phyloP scores from a whole-genome alignment of 2,888 invertebrate genomes.

The Caenorhabditis sulstoni region DNA sequence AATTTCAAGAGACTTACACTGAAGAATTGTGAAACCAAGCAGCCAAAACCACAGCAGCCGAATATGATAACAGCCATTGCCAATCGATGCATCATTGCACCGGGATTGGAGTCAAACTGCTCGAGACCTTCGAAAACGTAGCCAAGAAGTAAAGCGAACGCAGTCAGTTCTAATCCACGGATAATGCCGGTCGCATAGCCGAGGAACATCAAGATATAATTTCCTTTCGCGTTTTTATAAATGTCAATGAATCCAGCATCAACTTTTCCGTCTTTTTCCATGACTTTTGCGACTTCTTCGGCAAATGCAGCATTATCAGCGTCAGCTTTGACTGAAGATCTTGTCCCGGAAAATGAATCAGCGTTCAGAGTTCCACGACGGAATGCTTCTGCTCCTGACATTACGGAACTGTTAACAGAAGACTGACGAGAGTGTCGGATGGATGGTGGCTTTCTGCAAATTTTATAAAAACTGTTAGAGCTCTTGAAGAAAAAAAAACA shows the following conservation, averaged over 20 bases:
- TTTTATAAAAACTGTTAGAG: not conserved
- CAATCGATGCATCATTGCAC: conserved; percentile 48
- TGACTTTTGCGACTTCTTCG: conserved; percentile 47
- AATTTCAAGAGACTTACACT: conserved; percentile 39
- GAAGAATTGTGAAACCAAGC: conserved; percentile 42
- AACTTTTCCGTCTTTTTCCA: conserved; percentile 51
- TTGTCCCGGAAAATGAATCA: conserved; percentile 24
- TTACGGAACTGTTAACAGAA: conserved; percentile 25
- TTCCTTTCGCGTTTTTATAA: conserved; percentile 58
- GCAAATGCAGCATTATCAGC: conserved; percentile 58
- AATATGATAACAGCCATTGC: conserved; percentile 32
- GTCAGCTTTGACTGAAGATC: conserved; percentile 16
- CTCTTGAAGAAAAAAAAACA: not conserved
- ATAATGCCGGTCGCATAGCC: conserved; percentile 72
- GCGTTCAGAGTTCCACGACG: conserved; percentile 24
- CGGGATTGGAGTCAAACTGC: conserved; percentile 11
- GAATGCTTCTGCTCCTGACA: conserved; percentile 38
- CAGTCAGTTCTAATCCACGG: conserved; percentile 82
- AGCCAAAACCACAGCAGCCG: conserved; percentile 37
- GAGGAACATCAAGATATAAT: conserved; percentile 60
- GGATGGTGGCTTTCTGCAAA: conserved; percentile 18
- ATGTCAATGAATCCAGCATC: conserved; percentile 53
- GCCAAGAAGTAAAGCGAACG: conserved; percentile 81
- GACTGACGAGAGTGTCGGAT: conserved; percentile 13
- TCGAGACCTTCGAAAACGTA: conserved; percentile 54